Evolutionary conservation across 2,797 vertebrate genomes (phyloP).

Genomic region (Thamnophis elegans): DNA sequence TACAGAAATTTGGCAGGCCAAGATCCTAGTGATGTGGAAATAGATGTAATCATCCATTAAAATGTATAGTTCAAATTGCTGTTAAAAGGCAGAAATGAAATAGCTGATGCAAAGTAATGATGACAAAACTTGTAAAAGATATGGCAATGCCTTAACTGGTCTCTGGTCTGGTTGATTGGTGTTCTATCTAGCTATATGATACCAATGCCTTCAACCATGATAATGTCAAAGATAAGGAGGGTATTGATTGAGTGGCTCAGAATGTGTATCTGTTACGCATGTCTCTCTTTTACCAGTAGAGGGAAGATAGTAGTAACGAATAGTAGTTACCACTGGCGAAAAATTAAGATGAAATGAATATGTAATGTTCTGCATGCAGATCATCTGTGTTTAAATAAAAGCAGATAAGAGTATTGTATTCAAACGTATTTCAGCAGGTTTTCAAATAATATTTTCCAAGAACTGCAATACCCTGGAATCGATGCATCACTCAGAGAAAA

Average conservation of each 20-base stretch:
- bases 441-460: not conserved
- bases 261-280: not conserved
- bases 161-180: not conserved
- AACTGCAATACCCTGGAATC: not conserved
- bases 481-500: not conserved
- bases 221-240: not conserved
- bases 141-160: not conserved
- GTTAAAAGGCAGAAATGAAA: not conserved
- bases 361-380: not conserved
- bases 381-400: not conserved
- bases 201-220: not conserved
- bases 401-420: not conserved
- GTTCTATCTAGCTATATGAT: not conserved
- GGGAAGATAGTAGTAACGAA: not conserved
- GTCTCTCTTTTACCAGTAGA: not conserved
- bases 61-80: not conserved
- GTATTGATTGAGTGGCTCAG: not conserved
- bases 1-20: not conserved
- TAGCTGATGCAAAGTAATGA: not conserved
- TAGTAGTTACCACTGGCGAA: not conserved
- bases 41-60: not conserved
- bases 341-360: not conserved
- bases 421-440: not conserved
- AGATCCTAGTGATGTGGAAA: not conserved
- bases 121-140: not conserved